Evolutionary conservation across 2,888 invertebrate genomes (phyloP), one percentile per base, ranked within the genome.

Genomic region (Epistrophella euchroma): DNA sequence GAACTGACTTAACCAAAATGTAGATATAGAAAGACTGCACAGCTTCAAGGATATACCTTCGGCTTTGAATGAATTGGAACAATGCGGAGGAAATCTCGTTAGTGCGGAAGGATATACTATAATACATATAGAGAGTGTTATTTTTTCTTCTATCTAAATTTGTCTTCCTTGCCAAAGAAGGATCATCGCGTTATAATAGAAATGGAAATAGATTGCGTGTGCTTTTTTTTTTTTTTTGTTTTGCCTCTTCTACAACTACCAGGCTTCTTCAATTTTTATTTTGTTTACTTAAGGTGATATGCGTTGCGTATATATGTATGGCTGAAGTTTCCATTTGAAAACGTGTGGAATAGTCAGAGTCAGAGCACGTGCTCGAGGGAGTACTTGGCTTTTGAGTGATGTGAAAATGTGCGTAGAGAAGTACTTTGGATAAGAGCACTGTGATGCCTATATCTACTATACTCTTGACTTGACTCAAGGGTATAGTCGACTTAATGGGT

Each of bases 11-110:
- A 77, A 77, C 70, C 62, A 55, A 85, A 85, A 72, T 72, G 55
- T 58, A 60, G 50, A 55, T 40, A 28, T 45, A 15, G 55, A 71
- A 71, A 60, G 50, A 86, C 70, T 68, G 81, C 72, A 74, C 56
- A 52, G 60, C 52, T 72, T 72, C 75, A 76, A 76, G 76, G 66
- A 76, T 76, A 76, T 76, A 35, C 10, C 35, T 37, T 13, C 11
- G 22, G 37, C 50, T 68, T 68, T 52, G 50, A 15, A 56, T 79
- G 58, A 84, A 75, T 79, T 80, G 80, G 84, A 75, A 84, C 84
- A 84, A 80, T 84, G 80, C 82, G 62, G 77, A 47, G 45, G 52
- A 74, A 82, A 82, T 78, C 77, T 86, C 82, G 81, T 86, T 82
- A 86, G 82, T 58, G 35, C 60, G 68, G 74, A 68, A 68, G 66